Base-by-base conservation (phyloP, 2,888 invertebrate species). In the Periphyllus acericola region DNA sequence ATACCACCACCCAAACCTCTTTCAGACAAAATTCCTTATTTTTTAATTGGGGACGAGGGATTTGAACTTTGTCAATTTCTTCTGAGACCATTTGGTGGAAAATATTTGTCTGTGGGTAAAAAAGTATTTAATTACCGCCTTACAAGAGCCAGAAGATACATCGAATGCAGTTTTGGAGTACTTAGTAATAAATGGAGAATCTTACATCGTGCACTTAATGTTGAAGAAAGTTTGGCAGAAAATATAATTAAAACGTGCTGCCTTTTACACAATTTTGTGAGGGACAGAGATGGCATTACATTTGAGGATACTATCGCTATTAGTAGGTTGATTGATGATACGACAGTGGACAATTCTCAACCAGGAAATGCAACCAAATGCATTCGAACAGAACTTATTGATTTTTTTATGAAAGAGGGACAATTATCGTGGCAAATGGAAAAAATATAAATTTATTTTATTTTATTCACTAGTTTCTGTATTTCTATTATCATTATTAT, bases 151-250 rank as follows among this genome's bases (percentile, higher is more conserved):
- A 66, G 89, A 60, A 89, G 90, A 60, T 90, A 90, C 85, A 89
- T 90, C 46, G 90, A 90, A 88, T 90, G 90, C 71, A 74, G 90
- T 25, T 90, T 90, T 89, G 90, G 90, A 82, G 87, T 90, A 40
- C 66, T 89, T 55, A 74, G 89, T 40, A 89, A 89, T 75, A 88
- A 89, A 66, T 89, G 89, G 89, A 81, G 87, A 68, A 89, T 85
- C 79, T 89, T 89, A 76, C 89, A 89, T 68, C 89, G 89, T 55
- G 89, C 89, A 60, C 60, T 89, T 71, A 89, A 89, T 83, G 87
- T 89, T 55, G 81, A 75, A 68, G 36, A 74, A 40, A 46, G 74
- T 46, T 87, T 88, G 46, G 80, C 88, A 75, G 81, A 80, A 89
- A 87, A 68, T 79, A 75, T 85, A 46, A 76, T 84, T 29, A 84